Percentiles rank a stretch among this genome's conserved stretches.
Conservation (phyloP, 2,888 invertebrate genomes). For the Catocala fraxini region DNA sequence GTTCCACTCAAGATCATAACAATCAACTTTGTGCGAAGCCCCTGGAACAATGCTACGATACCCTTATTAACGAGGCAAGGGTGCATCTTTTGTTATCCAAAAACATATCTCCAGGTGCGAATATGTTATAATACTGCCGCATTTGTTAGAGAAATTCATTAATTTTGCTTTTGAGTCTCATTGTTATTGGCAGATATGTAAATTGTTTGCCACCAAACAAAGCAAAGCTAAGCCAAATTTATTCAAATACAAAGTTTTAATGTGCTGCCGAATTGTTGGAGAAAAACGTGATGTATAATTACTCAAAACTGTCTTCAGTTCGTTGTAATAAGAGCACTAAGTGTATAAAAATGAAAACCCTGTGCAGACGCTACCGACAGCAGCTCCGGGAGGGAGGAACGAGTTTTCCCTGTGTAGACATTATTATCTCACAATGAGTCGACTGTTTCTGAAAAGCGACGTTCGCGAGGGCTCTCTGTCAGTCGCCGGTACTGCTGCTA, state of each 20-base stretch:
- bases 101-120: not conserved
- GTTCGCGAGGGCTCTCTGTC: slow-evolving; percentile 31
- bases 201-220: slow-evolving; percentile 19
- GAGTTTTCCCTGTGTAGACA: slow-evolving; percentile 27
- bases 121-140: slow-evolving; percentile 15
- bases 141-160: slow-evolving; percentile 27
- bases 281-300: slow-evolving; percentile 1
- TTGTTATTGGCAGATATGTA: slow-evolving; percentile 41
- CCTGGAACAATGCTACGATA: too few species aligned
- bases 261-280: slow-evolving; percentile 3
- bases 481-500: slow-evolving; percentile 24
- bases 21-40: too few species aligned
- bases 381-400: not conserved
- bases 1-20: not conserved
- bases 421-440: slow-evolving; percentile 49
- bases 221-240: slow-evolving; percentile 26
- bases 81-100: not conserved
- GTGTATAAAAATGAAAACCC: slow-evolving; percentile 33
- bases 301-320: slow-evolving; percentile 10
- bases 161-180: slow-evolving; percentile 26
- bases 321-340: slow-evolving; percentile 25
- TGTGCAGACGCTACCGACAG: slow-evolving; percentile 6
- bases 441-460: slow-evolving; percentile 44
- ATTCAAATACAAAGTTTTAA: slow-evolving; percentile 21
- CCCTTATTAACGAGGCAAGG: too few species aligned